These are phyloP conservation scores for Ophioninae sp. DNA, from an alignment of 2,888 invertebrate species.

Conservation along the genomic window DNA sequence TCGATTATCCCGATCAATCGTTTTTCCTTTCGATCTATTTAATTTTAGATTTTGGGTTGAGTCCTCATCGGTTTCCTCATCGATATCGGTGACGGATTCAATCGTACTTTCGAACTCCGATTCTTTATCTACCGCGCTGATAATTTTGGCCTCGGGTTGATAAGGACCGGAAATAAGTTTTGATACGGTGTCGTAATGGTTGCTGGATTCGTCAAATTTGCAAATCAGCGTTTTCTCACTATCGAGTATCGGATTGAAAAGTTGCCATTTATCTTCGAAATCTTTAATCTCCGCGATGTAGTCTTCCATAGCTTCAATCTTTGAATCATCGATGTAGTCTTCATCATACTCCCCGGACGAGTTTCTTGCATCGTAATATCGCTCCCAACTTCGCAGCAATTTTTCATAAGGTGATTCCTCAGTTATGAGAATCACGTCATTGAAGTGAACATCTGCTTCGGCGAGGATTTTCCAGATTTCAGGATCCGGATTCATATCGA, in stretches of 20 bases:
- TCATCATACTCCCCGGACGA: slow-evolving; percentile 21
- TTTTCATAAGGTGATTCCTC: slow-evolving; percentile 82
- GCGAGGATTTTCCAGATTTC: slow-evolving; percentile 82
- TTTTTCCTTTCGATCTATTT: slow-evolving; percentile 69
- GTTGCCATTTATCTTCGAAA: slow-evolving; percentile 63
- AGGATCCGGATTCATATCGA: slow-evolving; percentile 83
- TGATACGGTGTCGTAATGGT: slow-evolving; percentile 74
- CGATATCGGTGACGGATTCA: slow-evolving; percentile 79
- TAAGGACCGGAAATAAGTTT: slow-evolving; percentile 74
- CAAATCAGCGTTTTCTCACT: slow-evolving; percentile 67
- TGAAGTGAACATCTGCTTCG: slow-evolving; percentile 81
- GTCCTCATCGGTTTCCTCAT: slow-evolving; percentile 74
- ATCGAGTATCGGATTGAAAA: slow-evolving; percentile 68
- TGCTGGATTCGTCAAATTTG: slow-evolving; percentile 69
- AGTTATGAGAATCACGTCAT: slow-evolving; percentile 83
- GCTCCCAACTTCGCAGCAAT: slow-evolving; percentile 74
- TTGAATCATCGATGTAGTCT: slow-evolving; percentile 26
- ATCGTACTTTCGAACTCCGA: slow-evolving; percentile 74
- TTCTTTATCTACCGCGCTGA: slow-evolving; percentile 80
- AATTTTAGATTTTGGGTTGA: slow-evolving; percentile 64
- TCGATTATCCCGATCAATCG: slow-evolving; percentile 71
- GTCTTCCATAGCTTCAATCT: slow-evolving; percentile 46
- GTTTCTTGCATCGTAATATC: slow-evolving; percentile 34
- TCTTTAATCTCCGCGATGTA: slow-evolving; percentile 56
- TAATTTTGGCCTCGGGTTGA: slow-evolving; percentile 80